A percentile compares a stretch with the other conserved stretches of the same genome.
These are phyloP conservation scores for Lasioglossum vierecki DNA, from an alignment of 2,888 invertebrate species.

Conservation along the genomic window DNA sequence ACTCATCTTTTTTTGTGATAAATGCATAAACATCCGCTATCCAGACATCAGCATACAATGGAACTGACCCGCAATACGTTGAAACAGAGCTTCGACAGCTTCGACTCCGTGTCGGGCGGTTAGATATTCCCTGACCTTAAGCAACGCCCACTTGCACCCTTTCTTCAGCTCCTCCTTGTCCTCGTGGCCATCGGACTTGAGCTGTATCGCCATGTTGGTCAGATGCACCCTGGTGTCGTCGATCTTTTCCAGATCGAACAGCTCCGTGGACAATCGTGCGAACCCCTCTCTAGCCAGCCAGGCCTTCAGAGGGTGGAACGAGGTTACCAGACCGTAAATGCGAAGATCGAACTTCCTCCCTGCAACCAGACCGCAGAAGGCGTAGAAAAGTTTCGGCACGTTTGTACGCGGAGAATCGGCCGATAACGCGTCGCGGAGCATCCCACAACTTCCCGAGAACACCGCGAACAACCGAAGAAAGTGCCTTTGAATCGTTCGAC, in stretches of 20 bases:
- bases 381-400: slow-evolving; percentile 22
- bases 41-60: too few species aligned
- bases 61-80: slow-evolving; percentile 83
- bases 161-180: slow-evolving; percentile 68
- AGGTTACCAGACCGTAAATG: slow-evolving; percentile 87
- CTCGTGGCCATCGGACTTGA: slow-evolving; percentile 62
- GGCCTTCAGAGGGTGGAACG: slow-evolving; percentile 83
- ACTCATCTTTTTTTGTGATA: too few species aligned
- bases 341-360: slow-evolving; percentile 88
- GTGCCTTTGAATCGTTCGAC: slow-evolving; percentile 41
- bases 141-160: slow-evolving; percentile 86
- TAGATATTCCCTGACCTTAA: slow-evolving; percentile 85
- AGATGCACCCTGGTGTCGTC: slow-evolving; percentile 86
- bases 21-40: too few species aligned
- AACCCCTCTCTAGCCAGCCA: slow-evolving; percentile 88
- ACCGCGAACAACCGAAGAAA: slow-evolving; percentile 31
- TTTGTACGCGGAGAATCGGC: neutral
- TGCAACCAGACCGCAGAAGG: slow-evolving; percentile 75
- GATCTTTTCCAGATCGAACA: slow-evolving; percentile 86
- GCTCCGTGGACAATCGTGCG: slow-evolving; percentile 86
- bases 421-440: neutral
- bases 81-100: slow-evolving; percentile 84
- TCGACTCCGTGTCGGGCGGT: slow-evolving; percentile 85
- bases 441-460: neutral
- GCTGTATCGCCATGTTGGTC: slow-evolving; percentile 86